Evolutionary conservation across 2,888 invertebrate species (phyloP).

Genomic region (Ecliptopera silaceata): DNA sequence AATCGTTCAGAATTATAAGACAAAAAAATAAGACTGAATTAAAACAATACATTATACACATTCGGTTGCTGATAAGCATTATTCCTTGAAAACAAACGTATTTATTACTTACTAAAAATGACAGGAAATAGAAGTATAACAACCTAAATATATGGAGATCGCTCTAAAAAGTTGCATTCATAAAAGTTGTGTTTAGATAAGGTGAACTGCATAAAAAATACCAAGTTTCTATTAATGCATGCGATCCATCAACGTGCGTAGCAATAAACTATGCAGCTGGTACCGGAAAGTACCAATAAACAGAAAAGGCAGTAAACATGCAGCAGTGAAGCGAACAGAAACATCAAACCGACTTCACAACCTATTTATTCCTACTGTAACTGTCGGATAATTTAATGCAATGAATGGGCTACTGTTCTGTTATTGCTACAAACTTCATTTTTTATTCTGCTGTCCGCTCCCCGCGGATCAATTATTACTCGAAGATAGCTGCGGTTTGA

Average conservation of each 20-base stretch:
- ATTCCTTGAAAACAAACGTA: no score
- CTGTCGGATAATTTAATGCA: slow-evolving; percentile 66
- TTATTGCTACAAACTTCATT: slow-evolving; percentile 60
- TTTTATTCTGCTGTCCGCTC: slow-evolving; percentile 52
- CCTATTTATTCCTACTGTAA: slow-evolving; percentile 55
- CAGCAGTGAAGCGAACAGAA: slow-evolving; percentile 38
- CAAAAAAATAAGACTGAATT: no score
- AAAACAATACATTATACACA: no score
- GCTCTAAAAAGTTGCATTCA: no score
- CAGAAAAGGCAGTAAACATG: slow-evolving; percentile 19
- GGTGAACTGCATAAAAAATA: no score
- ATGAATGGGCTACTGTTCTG: slow-evolving; percentile 63
- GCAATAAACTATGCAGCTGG: slow-evolving; percentile 17
- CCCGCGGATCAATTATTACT: slow-evolving; percentile 68
- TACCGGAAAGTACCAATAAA: slow-evolving; percentile 17
- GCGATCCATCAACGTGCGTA: not conserved
- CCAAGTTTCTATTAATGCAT: not conserved
- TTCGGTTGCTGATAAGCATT: no score
- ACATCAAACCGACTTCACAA: slow-evolving; percentile 48
- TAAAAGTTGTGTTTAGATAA: no score
- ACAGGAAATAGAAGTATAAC: no score
- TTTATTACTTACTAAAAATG: no score
- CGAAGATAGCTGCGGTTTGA: slow-evolving; percentile 50
- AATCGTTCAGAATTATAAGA: no score
- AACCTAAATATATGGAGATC: no score